Base-by-base conservation (phyloP, 2,113 vertebrate genomes). In the Piaya cayana region DNA sequence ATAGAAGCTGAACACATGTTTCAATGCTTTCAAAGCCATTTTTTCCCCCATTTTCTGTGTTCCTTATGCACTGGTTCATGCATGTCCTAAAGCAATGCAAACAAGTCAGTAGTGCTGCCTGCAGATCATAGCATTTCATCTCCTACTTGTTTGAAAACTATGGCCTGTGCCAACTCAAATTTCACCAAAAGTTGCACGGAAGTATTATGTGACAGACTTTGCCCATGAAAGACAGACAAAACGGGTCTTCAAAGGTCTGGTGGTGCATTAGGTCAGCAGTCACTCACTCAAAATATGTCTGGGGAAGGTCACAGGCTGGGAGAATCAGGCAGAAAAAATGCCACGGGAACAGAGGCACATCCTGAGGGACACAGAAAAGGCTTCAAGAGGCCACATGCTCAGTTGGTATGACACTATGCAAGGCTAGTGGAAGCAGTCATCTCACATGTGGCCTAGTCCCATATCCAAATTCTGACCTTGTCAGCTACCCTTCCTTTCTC, bases 321-420 rank as follows among this genome's bases (percentile, higher is more conserved):
- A 25, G 30, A 39, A 34, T 8, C 25, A 2, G 3, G 29, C n/a
- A 42, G 63, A 55, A 22, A 9, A 70, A 42, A 36, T 6, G 6
- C 0, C 1, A 5, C 0, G 0, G 52, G 67, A 80, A 43, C 43
- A 10, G 69, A 9, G 26, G 68, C 10, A 1, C 6, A 2, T 5
- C 21, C 45, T 0, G 59, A n/a, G 68, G n/a, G 2, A 19, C 50
- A 3, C 0, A 0, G 43, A 22, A 60, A 47, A 62, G 43, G 58
- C 42, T 75, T 12, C 49, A 2, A 53, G 12, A 45, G 27, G 13
- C 50, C 34, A 11, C 0, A 0, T 1, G 12, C 39, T 47, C 52
- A 0, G 1, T 5, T 18, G 3, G 15, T 15, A 30, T 42, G n/a
- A 79, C n/a, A 6, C 50, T 1, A 2, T 1, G 2, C 30, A 3